These are phyloP conservation scores for Nesogale talazaci DNA, from an alignment of 2,113 vertebrate species.

Conservation along the genomic window DNA sequence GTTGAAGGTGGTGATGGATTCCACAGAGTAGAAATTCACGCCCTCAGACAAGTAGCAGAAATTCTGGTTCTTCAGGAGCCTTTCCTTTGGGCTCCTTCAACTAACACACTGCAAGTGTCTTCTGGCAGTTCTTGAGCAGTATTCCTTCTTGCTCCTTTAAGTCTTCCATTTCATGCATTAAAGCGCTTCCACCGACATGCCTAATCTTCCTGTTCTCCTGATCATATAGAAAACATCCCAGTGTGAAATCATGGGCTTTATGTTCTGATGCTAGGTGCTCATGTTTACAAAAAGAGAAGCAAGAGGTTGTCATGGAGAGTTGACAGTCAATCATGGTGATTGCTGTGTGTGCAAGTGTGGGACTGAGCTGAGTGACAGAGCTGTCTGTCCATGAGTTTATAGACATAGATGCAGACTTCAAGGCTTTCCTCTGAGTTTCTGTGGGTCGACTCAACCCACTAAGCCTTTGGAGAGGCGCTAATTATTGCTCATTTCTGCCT, in stretches of 20 bases:
- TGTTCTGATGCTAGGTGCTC: neutral
- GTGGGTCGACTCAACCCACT: no score
- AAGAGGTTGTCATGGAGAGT: no score
- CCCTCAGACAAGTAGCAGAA: neutral
- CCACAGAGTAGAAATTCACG: neutral
- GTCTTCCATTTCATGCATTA: neutral
- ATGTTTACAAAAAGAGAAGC: neutral
- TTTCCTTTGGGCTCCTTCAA: neutral
- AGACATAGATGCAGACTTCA: no score
- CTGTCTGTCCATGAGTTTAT: no score
- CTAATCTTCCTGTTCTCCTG: neutral
- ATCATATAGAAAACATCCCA: neutral
- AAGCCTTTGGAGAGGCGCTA: no score
- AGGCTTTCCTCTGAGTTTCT: no score
- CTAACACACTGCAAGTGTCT: neutral
- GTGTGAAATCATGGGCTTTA: neutral
- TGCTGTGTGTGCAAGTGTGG: no score
- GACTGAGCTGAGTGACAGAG: no score
- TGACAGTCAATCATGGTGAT: no score
- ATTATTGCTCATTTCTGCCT: no score
- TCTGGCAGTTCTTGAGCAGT: neutral
- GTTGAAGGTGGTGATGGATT: fast-evolving
- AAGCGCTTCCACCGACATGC: neutral
- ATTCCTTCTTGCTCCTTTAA: neutral
- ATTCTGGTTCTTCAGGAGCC: neutral